These are phyloP conservation scores for Nannospalax galili DNA, from an alignment of 2,113 vertebrate species.

Conservation along the genomic window DNA sequence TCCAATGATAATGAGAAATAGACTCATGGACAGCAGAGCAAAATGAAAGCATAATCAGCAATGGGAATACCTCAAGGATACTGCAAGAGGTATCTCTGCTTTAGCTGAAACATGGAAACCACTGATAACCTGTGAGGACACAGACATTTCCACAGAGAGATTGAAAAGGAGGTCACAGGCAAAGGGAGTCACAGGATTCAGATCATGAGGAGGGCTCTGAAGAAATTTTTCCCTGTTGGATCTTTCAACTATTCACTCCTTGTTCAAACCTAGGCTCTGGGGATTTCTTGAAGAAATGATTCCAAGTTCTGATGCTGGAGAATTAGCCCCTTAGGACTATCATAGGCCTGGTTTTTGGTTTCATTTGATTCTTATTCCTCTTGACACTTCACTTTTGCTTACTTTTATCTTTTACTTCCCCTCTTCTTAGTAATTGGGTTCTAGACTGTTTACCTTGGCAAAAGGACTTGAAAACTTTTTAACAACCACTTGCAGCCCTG, in stretches of 20 bases:
- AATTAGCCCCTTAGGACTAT: background rate
- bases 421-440: conserved; percentile 28
- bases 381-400: background rate
- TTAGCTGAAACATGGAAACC: background rate
- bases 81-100: background rate
- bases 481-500: background rate
- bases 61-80: background rate
- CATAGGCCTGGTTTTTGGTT: background rate
- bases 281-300: background rate
- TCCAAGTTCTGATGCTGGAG: background rate
- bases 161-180: background rate
- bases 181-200: background rate
- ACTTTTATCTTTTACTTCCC: background rate
- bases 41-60: conserved; percentile 38
- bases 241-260: background rate
- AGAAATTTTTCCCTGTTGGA: background rate
- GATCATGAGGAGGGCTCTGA: no score
- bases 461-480: background rate
- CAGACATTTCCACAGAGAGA: background rate
- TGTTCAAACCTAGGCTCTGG: background rate
- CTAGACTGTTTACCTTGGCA: background rate
- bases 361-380: background rate
- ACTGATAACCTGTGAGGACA: background rate
- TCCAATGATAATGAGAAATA: conserved; percentile 14
- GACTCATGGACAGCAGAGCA: background rate